Evolutionary conservation across 2,113 vertebrate genomes (phyloP), one percentile per base, ranked within the genome.

Genomic region (Motacilla alba): DNA sequence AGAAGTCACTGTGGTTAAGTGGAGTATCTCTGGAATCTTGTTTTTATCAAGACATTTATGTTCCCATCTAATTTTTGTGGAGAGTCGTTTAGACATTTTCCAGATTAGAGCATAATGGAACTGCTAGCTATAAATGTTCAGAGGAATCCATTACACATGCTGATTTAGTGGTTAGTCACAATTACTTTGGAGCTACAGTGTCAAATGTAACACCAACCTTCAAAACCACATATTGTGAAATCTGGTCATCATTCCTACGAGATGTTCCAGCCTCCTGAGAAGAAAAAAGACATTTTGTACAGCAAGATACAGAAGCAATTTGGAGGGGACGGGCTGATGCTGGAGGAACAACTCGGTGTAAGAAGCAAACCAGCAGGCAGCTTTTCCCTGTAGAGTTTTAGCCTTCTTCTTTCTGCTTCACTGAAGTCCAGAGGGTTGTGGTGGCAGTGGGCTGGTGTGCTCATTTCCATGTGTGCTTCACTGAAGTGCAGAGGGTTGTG

Each of bases 151-250:
- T 95, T 96, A 83, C 90, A 75, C 60, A 13, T 80, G 79, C 79
- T 93, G 90, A 95, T 96, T 94, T 96, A 96, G 80, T 94, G 94
- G 92, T 95, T 95, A 92, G 93, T 94, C 93, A 89, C 90, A 92
- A 93, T 92, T 95, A 75, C 92, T 92, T 90, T 47, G 68, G 92
- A 95, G 79, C 64, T 88, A 67, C 79, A 63, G 90, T 93, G 93
- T 93, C 83, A 89, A 67, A 92, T 92, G 83, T 92, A 93, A 90
- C 85, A 81, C 73, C 88, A 86, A 43, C 68, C 85, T 96, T 88
- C 79, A 92, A 83, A 90, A 52, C 60, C 44, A 27, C 2, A 0
- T 81, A 11, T 90, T 79, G 66, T 87, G 72, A 86, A 92, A 91
- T 79, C 87, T 0, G 31, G 68, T 86, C 93, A 68, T 72, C 39